Base-by-base conservation (phyloP, 2,888 invertebrate species). In the Hololepta plana region DNA sequence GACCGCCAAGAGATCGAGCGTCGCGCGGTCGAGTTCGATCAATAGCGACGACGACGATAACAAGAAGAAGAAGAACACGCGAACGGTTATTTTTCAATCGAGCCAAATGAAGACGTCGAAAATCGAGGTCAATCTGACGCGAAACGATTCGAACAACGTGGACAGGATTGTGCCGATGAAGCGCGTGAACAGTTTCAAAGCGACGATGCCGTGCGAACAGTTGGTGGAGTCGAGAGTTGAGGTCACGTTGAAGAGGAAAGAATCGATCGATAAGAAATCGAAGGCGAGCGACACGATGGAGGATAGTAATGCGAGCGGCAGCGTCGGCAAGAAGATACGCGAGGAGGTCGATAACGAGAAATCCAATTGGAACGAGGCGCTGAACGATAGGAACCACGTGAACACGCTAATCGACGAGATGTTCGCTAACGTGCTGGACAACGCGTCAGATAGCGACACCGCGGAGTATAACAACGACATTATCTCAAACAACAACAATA, bases 41-140 rank as follows among this genome's bases (percentile, higher is more conserved):
- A 11, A 35, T 27, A 26, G 27, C 34, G n/a, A 29, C 32, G n/a
- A n/a, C n/a, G n/a, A n/a, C n/a, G n/a, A 37, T 24, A 34, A 37
- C 12, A 42, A 44, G 10, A 41, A 43, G 20, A 21, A 35, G 7
- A 43, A 40, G 27, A 35, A 36, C 27, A 43, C 42, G 9, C 38
- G 53, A 30, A 50, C 55, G 5, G 41, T 55, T 8, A 45, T 55
- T 27, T 55, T 53, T 33, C 53, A 53, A 33, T 55, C 54, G 3
- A 34, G 42, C 13, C 44, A 42, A 38, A 36, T 43, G 11, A 46
- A 42, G 31, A 42, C 36, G 7, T 36, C 39, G n/a, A 35, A 39
- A 31, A 38, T 38, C 15, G 35, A 39, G 24, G 36, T 40, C 4
- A 39, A 38, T 26, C 32, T 39, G 11, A 35, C 24, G 28, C 35